Base-by-base conservation (phyloP, 2,888 invertebrate species). In the Nemotelus nigrinus region DNA sequence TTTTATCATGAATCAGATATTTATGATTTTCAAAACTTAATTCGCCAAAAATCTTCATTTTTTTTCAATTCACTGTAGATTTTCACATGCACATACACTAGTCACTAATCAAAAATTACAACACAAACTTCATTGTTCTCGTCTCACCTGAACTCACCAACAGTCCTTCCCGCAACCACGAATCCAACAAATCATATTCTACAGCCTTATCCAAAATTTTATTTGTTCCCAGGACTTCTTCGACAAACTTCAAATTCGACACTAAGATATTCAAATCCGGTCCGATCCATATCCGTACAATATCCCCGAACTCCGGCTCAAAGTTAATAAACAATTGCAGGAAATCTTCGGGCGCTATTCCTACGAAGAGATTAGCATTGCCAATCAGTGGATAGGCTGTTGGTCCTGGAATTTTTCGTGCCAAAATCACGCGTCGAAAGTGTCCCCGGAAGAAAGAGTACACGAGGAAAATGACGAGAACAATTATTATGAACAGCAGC, bases 141-240 rank as follows among this genome's bases (percentile, higher is more conserved):
- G 25, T 25, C 25, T 55, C 5, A 68, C 82, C 82, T 7, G 82
- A 83, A 44, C 90, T 88, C 1, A 90, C 89, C 0, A 91, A 87
- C 0, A 91, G 87, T 1, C 91, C 91, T 76, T 89, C 87, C 8
- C 89, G 88, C 1, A 90, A 84, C 90, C 90, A 90, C 0, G 88
- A 86, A 47, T 84, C 83, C 7, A 90, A 74, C 1, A 85, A 86
- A 2, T 85, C 82, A 81, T 91, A 91, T 0, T 89, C 88, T 47
- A 82, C 84, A 1, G 89, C 89, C 84, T 92, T 92, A 60, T 89
- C 89, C 55, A 90, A 88, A 58, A 88, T 76, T 2, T 70, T 79
- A 3, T 83, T 82, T 77, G 82, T 82, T 57, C 81, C 79, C 48
- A 87, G 77, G 0, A 87, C 76, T 1, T 81, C 78, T 79, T 87